Percentiles rank a stretch among this genome's conserved stretches.
phyloP scores from a whole-genome alignment of 2,888 invertebrate genomes.

The Nezara viridula region DNA sequence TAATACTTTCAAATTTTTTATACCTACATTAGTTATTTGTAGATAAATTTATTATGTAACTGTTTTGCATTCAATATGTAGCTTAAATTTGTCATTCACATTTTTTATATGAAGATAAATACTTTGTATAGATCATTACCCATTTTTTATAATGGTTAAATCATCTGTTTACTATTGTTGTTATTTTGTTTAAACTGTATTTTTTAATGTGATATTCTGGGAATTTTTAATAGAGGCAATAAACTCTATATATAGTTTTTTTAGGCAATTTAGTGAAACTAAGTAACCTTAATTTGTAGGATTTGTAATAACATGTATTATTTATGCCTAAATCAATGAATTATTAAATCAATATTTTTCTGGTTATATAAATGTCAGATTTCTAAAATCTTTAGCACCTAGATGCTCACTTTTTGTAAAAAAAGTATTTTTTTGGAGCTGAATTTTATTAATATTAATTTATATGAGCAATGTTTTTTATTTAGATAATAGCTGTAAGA shows the following conservation, averaged over 20 bases:
- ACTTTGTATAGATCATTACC: slow-evolving; percentile 56
- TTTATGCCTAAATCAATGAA: slow-evolving; percentile 55
- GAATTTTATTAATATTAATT: slow-evolving; percentile 42
- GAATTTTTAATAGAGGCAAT: slow-evolving; percentile 53
- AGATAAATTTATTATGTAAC: slow-evolving; percentile 60
- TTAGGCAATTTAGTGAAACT: slow-evolving; percentile 53
- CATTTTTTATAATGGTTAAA: slow-evolving; percentile 57
- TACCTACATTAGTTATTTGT: slow-evolving; percentile 61
- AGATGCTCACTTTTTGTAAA: slow-evolving; percentile 54
- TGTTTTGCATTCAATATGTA: slow-evolving; percentile 59
- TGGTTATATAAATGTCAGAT: slow-evolving; percentile 49
- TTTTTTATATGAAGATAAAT: slow-evolving; percentile 59
- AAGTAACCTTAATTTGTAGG: slow-evolving; percentile 56
- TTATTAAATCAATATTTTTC: slow-evolving; percentile 51
- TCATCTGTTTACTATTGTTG: slow-evolving; percentile 59
- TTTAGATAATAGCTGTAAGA: slow-evolving; percentile 58
- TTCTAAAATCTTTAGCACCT: slow-evolving; percentile 55
- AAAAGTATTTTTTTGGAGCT: slow-evolving; percentile 42
- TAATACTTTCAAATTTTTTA: slow-evolving; percentile 62
- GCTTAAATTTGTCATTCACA: slow-evolving; percentile 59
- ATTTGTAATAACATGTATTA: slow-evolving; percentile 47
- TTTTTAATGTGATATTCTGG: slow-evolving; percentile 60
- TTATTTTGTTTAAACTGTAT: slow-evolving; percentile 60
- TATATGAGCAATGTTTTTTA: slow-evolving; percentile 51
- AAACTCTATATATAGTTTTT: slow-evolving; percentile 53